A percentile compares a stretch with the other conserved stretches of the same genome.
phyloP scores from a whole-genome alignment of 2,888 invertebrate genomes.

The Nowickia ferox region DNA sequence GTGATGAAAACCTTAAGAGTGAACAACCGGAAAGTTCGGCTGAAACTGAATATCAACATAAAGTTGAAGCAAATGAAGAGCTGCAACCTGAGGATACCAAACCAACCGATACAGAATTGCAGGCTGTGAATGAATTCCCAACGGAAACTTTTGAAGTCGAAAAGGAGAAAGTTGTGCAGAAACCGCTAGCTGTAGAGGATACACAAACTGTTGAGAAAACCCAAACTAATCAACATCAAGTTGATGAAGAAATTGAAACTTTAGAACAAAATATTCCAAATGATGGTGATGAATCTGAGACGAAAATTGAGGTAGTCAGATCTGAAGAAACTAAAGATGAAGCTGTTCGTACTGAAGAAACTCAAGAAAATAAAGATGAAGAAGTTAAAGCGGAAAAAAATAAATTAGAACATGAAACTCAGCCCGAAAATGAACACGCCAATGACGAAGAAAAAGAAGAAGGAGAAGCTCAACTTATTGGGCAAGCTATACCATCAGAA shows the following conservation, averaged over 20 bases:
- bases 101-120: constrained; percentile 10
- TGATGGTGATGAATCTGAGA: constrained; percentile 33
- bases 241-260: constrained; percentile 5
- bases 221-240: not conserved
- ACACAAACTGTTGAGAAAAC: not conserved
- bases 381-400: constrained; percentile 5
- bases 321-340: constrained; percentile 4
- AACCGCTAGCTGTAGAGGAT: constrained; percentile 5
- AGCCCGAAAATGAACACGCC: not conserved
- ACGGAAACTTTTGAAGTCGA: not conserved
- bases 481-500: not conserved
- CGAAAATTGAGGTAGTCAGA: constrained; percentile 20
- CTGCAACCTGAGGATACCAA: not conserved
- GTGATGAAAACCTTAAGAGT: constrained; percentile 21
- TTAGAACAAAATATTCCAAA: constrained; percentile 1
- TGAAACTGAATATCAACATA: not conserved
- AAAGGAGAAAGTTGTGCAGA: constrained; percentile 11
- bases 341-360: constrained; percentile 18
- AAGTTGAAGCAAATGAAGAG: not conserved
- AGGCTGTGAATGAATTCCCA: constrained; percentile 2
- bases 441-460: constrained; percentile 7
- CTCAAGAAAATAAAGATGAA: constrained; percentile 9
- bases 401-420: constrained; percentile 23
- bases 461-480: not conserved
- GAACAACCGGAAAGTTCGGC: constrained; percentile 17